Conservation (phyloP, 2,113 vertebrate species). For the Dipodomys merriami region DNA sequence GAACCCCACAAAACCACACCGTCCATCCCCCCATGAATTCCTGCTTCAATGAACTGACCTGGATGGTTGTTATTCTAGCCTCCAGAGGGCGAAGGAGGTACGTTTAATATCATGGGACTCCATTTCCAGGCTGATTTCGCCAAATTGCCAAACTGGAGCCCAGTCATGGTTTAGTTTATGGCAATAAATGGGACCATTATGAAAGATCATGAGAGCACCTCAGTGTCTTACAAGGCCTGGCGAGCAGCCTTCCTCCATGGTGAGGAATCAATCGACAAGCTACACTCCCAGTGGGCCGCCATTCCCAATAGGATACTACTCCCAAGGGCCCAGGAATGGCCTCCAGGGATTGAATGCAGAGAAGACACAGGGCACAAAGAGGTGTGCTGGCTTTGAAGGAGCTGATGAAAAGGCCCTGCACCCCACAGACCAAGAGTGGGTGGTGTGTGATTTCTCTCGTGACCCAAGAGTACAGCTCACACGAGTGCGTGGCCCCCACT, state of each 20-base stretch:
- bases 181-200: not conserved
- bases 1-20: not conserved
- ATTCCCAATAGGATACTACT: not conserved
- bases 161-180: not conserved
- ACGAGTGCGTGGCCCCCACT: fast-evolving
- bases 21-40: not conserved
- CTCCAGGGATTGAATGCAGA: not conserved
- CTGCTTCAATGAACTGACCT: not conserved
- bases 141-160: not conserved
- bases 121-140: not conserved
- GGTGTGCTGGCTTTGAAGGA: not conserved
- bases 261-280: not conserved
- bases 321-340: not conserved
- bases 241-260: fast-evolving
- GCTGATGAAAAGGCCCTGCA: not conserved
- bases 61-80: not conserved
- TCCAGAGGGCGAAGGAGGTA: not conserved
- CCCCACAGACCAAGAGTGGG: not conserved
- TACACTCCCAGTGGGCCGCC: not conserved
- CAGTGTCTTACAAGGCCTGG: not conserved
- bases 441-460: fast-evolving
- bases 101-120: not conserved
- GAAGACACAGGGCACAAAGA: not conserved
- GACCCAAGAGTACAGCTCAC: too few species aligned
- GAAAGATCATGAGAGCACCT: not conserved